Percentiles rank a stretch among this genome's conserved stretches.
Evolutionary conservation across 1,140 invertebrate species (phyloP).

Genomic region (Euwallacea fornicatus): DNA sequence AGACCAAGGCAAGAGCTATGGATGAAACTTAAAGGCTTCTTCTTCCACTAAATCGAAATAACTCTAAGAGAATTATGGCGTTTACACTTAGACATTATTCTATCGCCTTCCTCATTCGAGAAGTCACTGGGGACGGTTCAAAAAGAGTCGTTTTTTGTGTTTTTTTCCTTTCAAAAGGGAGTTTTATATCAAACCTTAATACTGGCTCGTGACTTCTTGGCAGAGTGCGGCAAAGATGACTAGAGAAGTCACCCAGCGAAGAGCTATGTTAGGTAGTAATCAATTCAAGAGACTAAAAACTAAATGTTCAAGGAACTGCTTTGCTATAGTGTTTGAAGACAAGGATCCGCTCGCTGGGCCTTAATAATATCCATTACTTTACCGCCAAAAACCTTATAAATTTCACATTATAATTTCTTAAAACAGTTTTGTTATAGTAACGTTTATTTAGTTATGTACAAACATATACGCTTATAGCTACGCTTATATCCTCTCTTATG

Average conservation of each 20-base stretch:
- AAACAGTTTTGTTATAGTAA: conserved; percentile 50
- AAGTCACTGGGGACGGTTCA: conserved; percentile 50
- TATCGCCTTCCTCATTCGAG: conserved; percentile 46
- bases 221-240: conserved; percentile 46
- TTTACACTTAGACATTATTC: conserved; percentile 45
- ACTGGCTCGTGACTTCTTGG: conserved; percentile 51
- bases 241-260: conserved; percentile 49
- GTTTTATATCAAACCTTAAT: conserved; percentile 44
- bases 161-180: conserved; percentile 16
- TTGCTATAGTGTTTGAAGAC: conserved; percentile 8
- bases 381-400: conserved; percentile 50
- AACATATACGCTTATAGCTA: conserved; percentile 46
- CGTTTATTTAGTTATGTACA: conserved; percentile 51
- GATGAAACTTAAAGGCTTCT: neutral
- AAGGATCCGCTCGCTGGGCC: conserved; percentile 32
- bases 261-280: neutral
- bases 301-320: conserved; percentile 19
- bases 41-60: neutral
- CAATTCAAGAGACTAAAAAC: neutral
- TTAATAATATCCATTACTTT: conserved; percentile 30
- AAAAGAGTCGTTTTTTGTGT: conserved; percentile 2
- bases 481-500: conserved; percentile 43
- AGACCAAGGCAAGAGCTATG: neutral
- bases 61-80: conserved; percentile 47
- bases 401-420: conserved; percentile 50